phyloP scores from a whole-genome alignment of 1,140 invertebrate genomes.

The Heliconius hewitsoni region DNA sequence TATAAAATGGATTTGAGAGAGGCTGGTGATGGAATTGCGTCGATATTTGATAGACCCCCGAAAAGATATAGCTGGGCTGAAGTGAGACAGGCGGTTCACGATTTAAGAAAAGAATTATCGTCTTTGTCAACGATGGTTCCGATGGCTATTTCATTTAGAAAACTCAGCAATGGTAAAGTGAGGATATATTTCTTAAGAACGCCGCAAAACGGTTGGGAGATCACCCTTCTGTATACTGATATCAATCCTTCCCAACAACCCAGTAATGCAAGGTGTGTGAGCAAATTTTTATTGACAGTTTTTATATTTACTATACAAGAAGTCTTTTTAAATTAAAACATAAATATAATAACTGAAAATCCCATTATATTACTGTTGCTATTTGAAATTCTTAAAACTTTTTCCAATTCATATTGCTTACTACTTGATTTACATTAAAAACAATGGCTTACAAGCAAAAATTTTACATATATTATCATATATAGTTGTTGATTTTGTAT shows the following conservation, averaged over 20 bases:
- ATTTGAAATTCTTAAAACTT: not conserved
- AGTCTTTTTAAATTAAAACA: not conserved
- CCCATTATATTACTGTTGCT: not conserved
- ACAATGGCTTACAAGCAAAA: not conserved
- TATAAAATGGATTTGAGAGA: conserved; percentile 73
- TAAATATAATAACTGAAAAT: not conserved
- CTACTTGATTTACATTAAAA: not conserved
- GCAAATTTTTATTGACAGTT: not conserved
- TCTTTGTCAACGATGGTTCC: conserved; percentile 89
- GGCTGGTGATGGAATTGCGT: conserved; percentile 68
- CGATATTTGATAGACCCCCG: conserved; percentile 56
- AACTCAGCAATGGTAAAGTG: conserved; percentile 87
- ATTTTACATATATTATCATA: not conserved
- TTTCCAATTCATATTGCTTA: not conserved
- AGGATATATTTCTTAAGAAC: conserved; percentile 95
- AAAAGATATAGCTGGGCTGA: conserved; percentile 88
- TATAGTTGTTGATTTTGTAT: not conserved
- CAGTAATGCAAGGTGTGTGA: conserved; percentile 56
- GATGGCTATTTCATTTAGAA: conserved; percentile 89
- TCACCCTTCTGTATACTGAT: conserved; percentile 93
- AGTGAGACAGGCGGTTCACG: conserved; percentile 89
- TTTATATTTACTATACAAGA: conserved; percentile 9
- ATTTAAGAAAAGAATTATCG: conserved; percentile 89
- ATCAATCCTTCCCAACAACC: conserved; percentile 81
- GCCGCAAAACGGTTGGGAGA: conserved; percentile 92